Conservation (phyloP, 2,888 invertebrate genomes). For the Cryptocheilus praepositus region DNA sequence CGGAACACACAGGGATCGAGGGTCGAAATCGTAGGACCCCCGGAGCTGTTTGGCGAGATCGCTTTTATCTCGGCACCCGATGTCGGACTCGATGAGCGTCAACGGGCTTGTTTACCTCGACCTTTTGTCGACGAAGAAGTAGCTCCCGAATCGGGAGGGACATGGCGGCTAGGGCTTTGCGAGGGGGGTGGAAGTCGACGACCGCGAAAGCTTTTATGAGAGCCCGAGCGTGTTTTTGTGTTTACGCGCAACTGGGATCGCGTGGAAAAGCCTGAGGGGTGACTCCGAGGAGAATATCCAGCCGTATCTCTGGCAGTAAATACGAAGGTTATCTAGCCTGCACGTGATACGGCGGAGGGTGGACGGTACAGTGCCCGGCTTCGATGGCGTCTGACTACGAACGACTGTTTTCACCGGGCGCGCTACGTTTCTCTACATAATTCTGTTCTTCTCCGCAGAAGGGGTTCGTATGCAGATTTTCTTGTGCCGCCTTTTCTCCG, state of each 20-base stretch:
- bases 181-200: constrained; percentile 32
- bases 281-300: constrained; percentile 40
- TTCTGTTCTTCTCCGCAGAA: too few relatives aligned
- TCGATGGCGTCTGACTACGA: neutral
- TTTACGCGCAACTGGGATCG: constrained; percentile 48
- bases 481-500: too few relatives aligned
- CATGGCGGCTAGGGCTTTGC: constrained; percentile 6
- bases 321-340: constrained; percentile 56
- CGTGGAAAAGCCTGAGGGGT: constrained; percentile 8
- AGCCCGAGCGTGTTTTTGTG: constrained; percentile 44
- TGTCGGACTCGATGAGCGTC: constrained; percentile 27
- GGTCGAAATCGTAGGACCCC: constrained; percentile 35
- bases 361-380: neutral
- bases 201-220: constrained; percentile 46
- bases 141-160: constrained; percentile 19
- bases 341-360: neutral
- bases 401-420: neutral
- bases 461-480: too few relatives aligned
- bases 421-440: too few relatives aligned
- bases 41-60: constrained; percentile 34
- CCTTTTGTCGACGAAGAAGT: constrained; percentile 39
- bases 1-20: constrained; percentile 16
- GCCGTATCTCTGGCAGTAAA: constrained; percentile 59
- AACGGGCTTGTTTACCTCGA: constrained; percentile 35
- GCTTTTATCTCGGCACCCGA: constrained; percentile 41